Percentiles rank a stretch among this genome's conserved stretches.
phyloP scores from a whole-genome alignment of 2,113 vertebrate genomes.

The Leptosomus discolor region DNA sequence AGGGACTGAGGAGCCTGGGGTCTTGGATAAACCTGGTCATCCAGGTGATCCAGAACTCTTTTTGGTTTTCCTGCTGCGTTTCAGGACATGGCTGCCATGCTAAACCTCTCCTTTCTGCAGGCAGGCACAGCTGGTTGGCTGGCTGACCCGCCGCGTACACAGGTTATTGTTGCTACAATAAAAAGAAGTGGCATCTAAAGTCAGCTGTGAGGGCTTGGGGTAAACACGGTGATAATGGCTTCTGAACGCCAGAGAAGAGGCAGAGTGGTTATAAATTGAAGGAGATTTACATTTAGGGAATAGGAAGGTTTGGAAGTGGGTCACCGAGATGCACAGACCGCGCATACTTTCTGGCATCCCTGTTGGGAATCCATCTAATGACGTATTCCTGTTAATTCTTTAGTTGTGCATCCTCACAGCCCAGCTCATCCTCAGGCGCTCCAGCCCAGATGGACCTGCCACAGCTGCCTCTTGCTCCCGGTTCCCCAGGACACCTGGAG shows the following conservation, averaged over 20 bases:
- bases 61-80: not conserved
- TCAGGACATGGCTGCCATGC: not conserved
- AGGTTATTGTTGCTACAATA: not conserved
- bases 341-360: not conserved
- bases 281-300: not conserved
- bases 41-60: not conserved
- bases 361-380: not conserved
- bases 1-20: not conserved
- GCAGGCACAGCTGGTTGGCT: not conserved
- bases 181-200: not conserved
- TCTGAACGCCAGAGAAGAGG: not conserved
- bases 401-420: not conserved
- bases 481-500: not conserved
- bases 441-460: constrained; percentile 6
- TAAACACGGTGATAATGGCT: not conserved
- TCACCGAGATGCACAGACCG: not conserved
- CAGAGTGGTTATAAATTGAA: not conserved
- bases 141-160: not conserved
- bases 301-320: constrained; percentile 6
- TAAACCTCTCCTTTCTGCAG: not conserved
- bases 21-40: not conserved
- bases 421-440: not conserved
- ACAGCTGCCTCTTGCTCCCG: not conserved
- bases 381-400: not conserved
- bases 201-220: not conserved